Base-by-base conservation (phyloP, 1,140 invertebrate species). In the Popillia japonica region DNA sequence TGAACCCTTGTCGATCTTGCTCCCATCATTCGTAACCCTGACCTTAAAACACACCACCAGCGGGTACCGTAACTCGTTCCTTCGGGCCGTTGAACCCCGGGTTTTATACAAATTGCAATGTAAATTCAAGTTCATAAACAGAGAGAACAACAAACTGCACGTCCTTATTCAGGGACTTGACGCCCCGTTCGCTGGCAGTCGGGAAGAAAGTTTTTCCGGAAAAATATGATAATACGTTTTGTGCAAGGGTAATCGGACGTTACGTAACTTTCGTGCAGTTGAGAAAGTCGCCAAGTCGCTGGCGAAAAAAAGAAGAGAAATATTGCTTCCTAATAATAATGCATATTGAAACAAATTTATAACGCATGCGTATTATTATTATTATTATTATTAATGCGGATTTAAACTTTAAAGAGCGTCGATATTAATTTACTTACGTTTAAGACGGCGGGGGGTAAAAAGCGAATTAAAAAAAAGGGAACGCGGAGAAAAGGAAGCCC, bases 51-150 rank as follows among this genome's bases (percentile, higher is more conserved):
- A 14, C 17, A 17, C 48, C 48, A 55, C 48, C 17, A n/a, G 27
- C 27, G 48, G 48, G 48, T 55, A 55, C 27, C 27, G 27, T 34
- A 34, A 34, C 2, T 34, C 27, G 17, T 7, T 55, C 17, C 48
- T n/a, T 73, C 20, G 72, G 77, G 41, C 42, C 20, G 72, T 48
- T 72, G 72, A 42, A 78, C 41, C 22, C 61, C 14, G 6, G 44
- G 48, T 55, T 55, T 78, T 79, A 23, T 77, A 79, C 75, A 74
- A 77, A 79, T 79, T 72, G 75, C 76, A 77, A 79, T 79, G 75
- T 77, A 79, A 79, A 79, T 79, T 79, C 75, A 76, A 76, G 75
- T 76, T 76, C 75, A 59, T 20, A 76, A 48, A 55, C 75, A 55
- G n/a, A 17, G 48, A 55, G 17, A 55, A 17, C 17, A 55, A 34